These are phyloP conservation scores for Ictalurus furcatus DNA, from an alignment of 2,113 vertebrate genomes.

Conservation along the genomic window DNA sequence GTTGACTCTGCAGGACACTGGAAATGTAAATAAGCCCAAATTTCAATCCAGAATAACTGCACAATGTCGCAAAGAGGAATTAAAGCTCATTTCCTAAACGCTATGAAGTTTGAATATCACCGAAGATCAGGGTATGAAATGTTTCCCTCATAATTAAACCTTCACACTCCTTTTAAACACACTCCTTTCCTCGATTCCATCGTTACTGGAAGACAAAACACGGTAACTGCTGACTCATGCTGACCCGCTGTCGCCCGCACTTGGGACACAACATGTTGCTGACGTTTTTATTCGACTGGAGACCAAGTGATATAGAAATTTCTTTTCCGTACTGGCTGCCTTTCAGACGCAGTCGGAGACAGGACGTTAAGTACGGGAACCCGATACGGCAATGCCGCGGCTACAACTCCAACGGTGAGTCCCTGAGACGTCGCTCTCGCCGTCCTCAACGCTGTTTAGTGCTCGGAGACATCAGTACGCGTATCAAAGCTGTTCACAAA, in stretches of 20 bases:
- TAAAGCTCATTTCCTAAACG: neutral
- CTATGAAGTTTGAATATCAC: neutral
- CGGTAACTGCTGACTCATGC: neutral
- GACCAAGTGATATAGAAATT: slow-evolving; percentile 62
- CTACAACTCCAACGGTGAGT: slow-evolving; percentile 80
- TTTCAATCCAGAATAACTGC: neutral
- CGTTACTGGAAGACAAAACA: neutral
- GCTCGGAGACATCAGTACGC: neutral
- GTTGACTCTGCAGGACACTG: no score
- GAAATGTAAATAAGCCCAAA: neutral
- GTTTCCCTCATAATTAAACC: neutral
- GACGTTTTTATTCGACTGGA: slow-evolving; percentile 47
- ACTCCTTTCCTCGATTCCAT: no score
- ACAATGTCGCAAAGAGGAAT: neutral
- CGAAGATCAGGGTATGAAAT: neutral
- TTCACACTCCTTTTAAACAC: neutral
- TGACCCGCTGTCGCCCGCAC: neutral
- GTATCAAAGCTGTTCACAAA: neutral
- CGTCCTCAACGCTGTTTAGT: neutral
- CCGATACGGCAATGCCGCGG: slow-evolving; percentile 81
- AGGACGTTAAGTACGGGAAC: slow-evolving; percentile 83
- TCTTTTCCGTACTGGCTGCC: slow-evolving; percentile 69
- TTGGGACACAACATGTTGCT: neutral
- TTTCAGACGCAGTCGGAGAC: slow-evolving; percentile 80
- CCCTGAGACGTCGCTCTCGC: neutral